Conservation (phyloP, 2,797 vertebrate genomes). For the Siniperca undulata region DNA sequence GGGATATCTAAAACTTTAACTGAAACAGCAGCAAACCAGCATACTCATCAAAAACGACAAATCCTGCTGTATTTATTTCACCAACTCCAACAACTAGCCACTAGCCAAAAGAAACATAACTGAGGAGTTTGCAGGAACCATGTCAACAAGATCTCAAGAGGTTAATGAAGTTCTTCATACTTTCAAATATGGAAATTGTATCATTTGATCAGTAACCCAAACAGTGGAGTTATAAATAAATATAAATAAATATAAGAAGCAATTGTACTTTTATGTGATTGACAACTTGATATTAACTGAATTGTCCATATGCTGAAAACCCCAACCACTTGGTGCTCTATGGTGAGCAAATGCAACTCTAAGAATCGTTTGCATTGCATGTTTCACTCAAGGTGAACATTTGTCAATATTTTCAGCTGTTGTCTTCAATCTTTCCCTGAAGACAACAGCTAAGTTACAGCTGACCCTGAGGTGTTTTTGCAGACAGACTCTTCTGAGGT, state of each 20-base stretch:
- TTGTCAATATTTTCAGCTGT: too few relatives aligned
- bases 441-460: neutral
- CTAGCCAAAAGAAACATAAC: neutral
- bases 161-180: neutral
- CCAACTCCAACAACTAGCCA: neutral
- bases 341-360: neutral
- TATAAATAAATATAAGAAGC: neutral
- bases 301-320: neutral
- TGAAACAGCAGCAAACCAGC: neutral
- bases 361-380: neutral
- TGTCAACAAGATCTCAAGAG: neutral
- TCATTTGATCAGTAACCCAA: too few relatives aligned
- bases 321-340: neutral
- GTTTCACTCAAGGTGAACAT: neutral
- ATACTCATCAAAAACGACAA: neutral
- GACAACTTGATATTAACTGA: neutral
- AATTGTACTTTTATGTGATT: neutral
- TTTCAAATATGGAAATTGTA: neutral
- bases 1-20: neutral
- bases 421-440: neutral
- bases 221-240: neutral
- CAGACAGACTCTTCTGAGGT: constrained; percentile 1
- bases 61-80: neutral
- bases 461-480: constrained; percentile 11
- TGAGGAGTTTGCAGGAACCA: neutral